Conservation (phyloP, 2,113 vertebrate species). For the Tichodroma muraria region DNA sequence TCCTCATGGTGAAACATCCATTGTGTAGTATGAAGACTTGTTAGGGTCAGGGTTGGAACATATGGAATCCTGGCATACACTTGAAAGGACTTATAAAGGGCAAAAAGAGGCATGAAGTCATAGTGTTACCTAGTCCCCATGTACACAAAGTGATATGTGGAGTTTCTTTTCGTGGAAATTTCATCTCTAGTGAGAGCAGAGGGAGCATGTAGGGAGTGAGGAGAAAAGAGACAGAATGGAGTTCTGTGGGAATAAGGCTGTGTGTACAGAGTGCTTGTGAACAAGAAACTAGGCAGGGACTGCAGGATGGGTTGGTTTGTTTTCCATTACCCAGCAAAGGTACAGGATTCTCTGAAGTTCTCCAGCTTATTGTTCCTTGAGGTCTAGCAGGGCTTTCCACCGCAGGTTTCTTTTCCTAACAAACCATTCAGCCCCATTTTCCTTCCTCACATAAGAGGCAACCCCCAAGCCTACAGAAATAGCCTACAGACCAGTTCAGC, state of each 20-base stretch:
- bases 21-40: background rate
- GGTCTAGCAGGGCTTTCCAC: background rate
- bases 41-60: background rate
- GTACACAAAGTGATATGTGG: background rate
- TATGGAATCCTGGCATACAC: background rate
- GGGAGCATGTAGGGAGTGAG: background rate
- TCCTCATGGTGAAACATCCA: background rate
- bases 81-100: background rate
- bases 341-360: background rate
- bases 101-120: background rate
- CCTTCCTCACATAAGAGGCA: background rate
- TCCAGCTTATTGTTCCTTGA: background rate
- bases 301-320: background rate
- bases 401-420: background rate
- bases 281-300: background rate
- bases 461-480: background rate
- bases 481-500: background rate
- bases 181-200: background rate
- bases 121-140: background rate
- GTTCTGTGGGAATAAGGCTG: background rate
- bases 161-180: background rate
- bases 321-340: background rate
- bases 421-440: background rate
- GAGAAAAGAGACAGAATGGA: background rate
- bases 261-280: background rate